A percentile compares a stretch with the other conserved stretches of the same genome.
phyloP scores from a whole-genome alignment of 2,888 invertebrate genomes.

The Charanyca ferruginea region DNA sequence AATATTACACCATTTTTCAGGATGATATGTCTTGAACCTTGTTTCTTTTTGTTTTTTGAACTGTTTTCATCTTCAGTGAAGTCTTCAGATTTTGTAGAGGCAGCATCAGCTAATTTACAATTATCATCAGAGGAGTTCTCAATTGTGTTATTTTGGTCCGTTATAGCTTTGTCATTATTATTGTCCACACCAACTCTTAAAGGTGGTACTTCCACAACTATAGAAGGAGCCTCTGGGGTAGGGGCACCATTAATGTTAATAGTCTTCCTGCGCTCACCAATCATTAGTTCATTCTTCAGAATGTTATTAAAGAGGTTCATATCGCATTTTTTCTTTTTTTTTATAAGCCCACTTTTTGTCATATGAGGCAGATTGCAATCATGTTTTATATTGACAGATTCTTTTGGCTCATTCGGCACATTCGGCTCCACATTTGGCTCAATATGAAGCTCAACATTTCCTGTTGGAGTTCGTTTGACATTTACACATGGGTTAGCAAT shows the following conservation, averaged over 20 bases:
- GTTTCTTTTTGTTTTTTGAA: conserved; percentile 42
- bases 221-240: neutral
- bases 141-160: conserved; percentile 74
- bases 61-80: neutral
- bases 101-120: conserved; percentile 30
- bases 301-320: conserved; percentile 79
- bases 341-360: conserved; percentile 72
- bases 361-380: conserved; percentile 57
- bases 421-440: conserved; percentile 7
- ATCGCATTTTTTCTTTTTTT: conserved; percentile 71
- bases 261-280: conserved; percentile 64
- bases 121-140: conserved; percentile 20
- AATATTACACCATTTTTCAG: conserved; percentile 72
- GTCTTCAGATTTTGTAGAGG: conserved; percentile 6
- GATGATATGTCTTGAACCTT: conserved; percentile 64
- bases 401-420: too few species aligned
- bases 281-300: conserved; percentile 82
- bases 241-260: neutral
- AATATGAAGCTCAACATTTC: conserved; percentile 1
- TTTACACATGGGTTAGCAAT: conserved; percentile 29
- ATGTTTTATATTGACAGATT: conserved; percentile 33
- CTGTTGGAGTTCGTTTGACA: conserved; percentile 15
- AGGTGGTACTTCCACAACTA: neutral
- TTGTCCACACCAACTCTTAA: conserved; percentile 71
- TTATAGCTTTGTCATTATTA: conserved; percentile 86